phyloP scores from a whole-genome alignment of 2,113 vertebrate genomes.

The Psilopogon haemacephalus region DNA sequence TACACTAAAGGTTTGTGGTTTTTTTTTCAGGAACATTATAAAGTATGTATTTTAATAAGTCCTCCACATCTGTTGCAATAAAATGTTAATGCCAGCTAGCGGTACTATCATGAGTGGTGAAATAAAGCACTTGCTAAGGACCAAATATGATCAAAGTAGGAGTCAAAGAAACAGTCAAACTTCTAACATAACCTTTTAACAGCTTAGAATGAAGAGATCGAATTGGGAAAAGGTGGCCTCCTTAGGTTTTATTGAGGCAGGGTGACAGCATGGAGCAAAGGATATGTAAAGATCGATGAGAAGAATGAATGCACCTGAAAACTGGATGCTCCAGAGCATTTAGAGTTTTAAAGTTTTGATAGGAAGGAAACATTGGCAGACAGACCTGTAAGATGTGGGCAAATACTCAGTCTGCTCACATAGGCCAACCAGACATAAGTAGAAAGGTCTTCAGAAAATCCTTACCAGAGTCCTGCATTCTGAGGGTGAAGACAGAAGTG shows the following conservation, averaged over 20 bases:
- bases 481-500: not conserved
- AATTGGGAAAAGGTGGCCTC: not conserved
- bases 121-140: constrained; percentile 21
- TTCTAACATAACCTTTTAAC: not conserved
- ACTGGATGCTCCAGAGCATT: not conserved
- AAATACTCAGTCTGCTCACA: not conserved
- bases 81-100: not conserved
- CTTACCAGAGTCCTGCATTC: not conserved
- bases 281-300: not conserved
- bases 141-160: not conserved
- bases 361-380: not conserved
- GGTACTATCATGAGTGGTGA: not conserved
- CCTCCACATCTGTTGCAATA: not conserved
- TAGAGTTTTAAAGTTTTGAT: not conserved
- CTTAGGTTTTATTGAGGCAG: not conserved
- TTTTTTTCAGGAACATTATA: constrained; percentile 12
- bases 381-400: not conserved
- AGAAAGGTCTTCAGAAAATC: not conserved
- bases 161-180: not conserved
- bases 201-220: not conserved
- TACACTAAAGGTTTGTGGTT: not conserved
- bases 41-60: constrained; percentile 32
- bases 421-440: not conserved
- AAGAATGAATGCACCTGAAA: not conserved
- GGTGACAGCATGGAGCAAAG: not conserved